These are phyloP conservation scores for Hippocampus barbouri DNA, from an alignment of 2,113 vertebrate species.

Conservation along the genomic window DNA sequence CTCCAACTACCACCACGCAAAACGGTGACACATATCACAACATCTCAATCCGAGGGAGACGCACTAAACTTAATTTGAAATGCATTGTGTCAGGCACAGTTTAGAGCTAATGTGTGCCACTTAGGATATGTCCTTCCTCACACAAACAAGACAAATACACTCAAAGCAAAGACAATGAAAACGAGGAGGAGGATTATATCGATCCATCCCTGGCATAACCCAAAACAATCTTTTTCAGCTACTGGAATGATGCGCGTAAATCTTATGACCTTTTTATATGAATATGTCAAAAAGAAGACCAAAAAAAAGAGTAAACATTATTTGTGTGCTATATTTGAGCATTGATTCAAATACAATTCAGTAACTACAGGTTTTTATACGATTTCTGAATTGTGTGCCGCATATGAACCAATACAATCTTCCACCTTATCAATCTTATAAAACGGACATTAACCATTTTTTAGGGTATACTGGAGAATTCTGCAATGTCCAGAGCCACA, in stretches of 20 bases:
- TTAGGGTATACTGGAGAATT: neutral
- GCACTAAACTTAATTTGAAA: neutral
- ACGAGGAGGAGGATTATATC: neutral
- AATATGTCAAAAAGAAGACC: neutral
- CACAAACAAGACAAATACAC: neutral
- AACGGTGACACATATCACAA: neutral
- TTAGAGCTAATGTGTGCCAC: neutral
- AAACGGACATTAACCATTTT: neutral
- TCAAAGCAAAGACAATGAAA: constrained; percentile 1
- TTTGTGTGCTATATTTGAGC: too few relatives aligned
- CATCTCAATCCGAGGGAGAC: neutral
- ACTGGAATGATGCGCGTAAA: neutral
- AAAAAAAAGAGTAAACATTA: neutral
- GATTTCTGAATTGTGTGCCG: neutral
- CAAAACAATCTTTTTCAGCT: constrained; percentile 5
- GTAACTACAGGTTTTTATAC: too few relatives aligned
- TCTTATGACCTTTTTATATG: neutral
- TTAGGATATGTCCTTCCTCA: neutral
- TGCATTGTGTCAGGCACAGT: neutral
- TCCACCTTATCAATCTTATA: neutral
- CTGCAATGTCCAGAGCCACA: neutral
- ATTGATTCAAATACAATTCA: too few relatives aligned
- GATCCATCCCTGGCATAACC: neutral
- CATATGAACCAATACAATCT: neutral
- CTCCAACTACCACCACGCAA: too few relatives aligned